Evolutionary conservation across 1,140 invertebrate genomes (phyloP).

Genomic region (Cherax quadricarinatus): DNA sequence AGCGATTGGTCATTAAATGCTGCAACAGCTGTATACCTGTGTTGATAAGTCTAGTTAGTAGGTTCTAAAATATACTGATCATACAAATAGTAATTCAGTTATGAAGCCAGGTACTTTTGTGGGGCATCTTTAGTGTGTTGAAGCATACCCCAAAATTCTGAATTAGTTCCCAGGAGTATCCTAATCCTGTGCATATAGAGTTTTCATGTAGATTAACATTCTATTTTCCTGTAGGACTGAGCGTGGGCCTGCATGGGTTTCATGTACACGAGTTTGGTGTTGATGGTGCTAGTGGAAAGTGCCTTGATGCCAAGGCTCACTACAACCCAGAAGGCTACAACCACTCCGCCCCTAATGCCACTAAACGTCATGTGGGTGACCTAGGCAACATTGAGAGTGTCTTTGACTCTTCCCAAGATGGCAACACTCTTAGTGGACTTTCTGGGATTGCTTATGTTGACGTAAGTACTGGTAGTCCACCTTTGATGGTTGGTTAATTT

Average conservation of each 20-base stretch:
- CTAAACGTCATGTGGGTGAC: constrained; percentile 90
- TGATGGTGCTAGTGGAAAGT: constrained; percentile 83
- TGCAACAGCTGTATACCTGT: too few relatives aligned
- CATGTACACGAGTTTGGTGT: constrained; percentile 92
- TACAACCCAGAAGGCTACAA: constrained; percentile 86
- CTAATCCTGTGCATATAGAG: too few relatives aligned
- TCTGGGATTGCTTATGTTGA: neutral
- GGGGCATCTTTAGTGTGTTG: too few relatives aligned
- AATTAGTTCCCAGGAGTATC: too few relatives aligned
- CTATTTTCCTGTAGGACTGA: constrained; percentile 79
- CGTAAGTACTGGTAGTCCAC: neutral
- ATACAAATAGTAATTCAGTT: too few relatives aligned
- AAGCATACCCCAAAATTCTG: too few relatives aligned
- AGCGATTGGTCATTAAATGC: too few relatives aligned
- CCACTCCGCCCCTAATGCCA: constrained; percentile 85
- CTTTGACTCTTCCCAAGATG: constrained; percentile 74
- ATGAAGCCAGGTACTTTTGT: too few relatives aligned
- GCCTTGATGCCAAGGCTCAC: constrained; percentile 83
- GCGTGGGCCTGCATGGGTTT: constrained; percentile 87
- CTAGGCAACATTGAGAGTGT: constrained; percentile 86
- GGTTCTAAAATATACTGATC: too few relatives aligned
- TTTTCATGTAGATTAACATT: too few relatives aligned
- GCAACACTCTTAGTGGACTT: constrained; percentile 12
- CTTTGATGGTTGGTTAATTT: too few relatives aligned
- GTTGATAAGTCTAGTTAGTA: too few relatives aligned